phyloP scores from a whole-genome alignment of 2,888 invertebrate species.

The Diaprepes abbreviatus region DNA sequence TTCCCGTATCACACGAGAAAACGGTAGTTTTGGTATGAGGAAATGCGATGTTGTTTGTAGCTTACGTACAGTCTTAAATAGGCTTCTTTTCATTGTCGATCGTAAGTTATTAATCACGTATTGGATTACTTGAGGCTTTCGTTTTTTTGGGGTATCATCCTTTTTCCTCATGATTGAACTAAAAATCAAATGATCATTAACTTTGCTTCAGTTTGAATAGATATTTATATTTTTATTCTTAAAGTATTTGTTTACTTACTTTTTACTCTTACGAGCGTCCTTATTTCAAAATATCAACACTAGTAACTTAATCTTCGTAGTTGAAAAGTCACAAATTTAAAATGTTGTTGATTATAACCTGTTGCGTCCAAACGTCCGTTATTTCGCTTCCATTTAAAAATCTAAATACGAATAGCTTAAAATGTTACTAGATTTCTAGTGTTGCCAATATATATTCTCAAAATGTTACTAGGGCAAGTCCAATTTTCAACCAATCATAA shows the following conservation, averaged over 20 bases:
- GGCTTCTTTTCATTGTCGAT: conserved; percentile 4
- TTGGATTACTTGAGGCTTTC: too few relatives aligned
- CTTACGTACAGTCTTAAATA: conserved; percentile 58
- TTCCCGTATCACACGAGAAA: conserved; percentile 68
- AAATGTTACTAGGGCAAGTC: neutral
- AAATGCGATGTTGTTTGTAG: conserved; percentile 58
- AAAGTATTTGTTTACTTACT: too few relatives aligned
- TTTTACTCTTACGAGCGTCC: too few relatives aligned
- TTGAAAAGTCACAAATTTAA: too few relatives aligned
- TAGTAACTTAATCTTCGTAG: too few relatives aligned
- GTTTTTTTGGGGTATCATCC: neutral
- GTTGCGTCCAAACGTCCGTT: too few relatives aligned
- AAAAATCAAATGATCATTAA: too few relatives aligned
- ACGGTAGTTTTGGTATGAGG: conserved; percentile 67
- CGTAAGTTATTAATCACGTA: conserved; percentile 12
- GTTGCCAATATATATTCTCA: neutral
- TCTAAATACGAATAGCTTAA: neutral
- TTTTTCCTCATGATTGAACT: conserved; percentile 23
- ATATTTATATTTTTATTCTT: too few relatives aligned
- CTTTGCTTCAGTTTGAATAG: too few relatives aligned
- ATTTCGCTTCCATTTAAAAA: neutral
- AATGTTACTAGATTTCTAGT: neutral
- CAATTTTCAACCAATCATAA: neutral
- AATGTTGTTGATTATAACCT: too few relatives aligned
- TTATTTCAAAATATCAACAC: too few relatives aligned